Evolutionary conservation across 2,888 invertebrate species (phyloP), one percentile per base, ranked within the genome.

Genomic region (Chrysodeixis includens): DNA sequence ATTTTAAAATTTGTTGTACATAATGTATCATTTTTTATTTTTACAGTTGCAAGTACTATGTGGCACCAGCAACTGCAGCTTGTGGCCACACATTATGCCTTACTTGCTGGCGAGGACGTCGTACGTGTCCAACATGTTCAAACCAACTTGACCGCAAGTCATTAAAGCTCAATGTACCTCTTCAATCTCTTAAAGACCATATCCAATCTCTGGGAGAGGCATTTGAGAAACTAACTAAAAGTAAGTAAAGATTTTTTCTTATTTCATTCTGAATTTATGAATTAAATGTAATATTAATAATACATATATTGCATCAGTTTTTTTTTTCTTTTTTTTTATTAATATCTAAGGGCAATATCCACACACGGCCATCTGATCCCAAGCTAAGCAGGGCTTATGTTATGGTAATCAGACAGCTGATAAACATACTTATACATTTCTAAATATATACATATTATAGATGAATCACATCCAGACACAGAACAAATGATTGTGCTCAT

Each of bases 41-140:
- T 69, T 91, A 70, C 81, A 94, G 94, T 80, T 93, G 93, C 71
- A 92, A 91, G 74, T 89, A 86, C 71, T 94, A 87, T 73, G 83
- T 86, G 68, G 86, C 87, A 53, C 92, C 93, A 10, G 86, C 88
- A 44, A 92, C 91, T 58, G 90, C 93, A 16, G 20, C 77, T 5
- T 94, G 94, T 76, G 93, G 93, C 4, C 94, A 94, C 69, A 88
- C 89, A 1, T 79, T 93, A 55, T 94, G 94, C 69, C 90, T 90
- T 60, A 79, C 79, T 0, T 94, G 94, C 75, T 94, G 94, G 94
- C 67, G 80, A 6, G 85, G 86, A 9, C 83, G 88, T 12, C 85
- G 82, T 1, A 76, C 80, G 16, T 94, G 94, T 51, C 88, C 90
- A 4, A 64, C 69, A 18, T 94, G 94, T 85, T 77, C 83, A 1